Base-by-base conservation (phyloP, 2,113 vertebrate species). In the Erythrocercus mccallii region DNA sequence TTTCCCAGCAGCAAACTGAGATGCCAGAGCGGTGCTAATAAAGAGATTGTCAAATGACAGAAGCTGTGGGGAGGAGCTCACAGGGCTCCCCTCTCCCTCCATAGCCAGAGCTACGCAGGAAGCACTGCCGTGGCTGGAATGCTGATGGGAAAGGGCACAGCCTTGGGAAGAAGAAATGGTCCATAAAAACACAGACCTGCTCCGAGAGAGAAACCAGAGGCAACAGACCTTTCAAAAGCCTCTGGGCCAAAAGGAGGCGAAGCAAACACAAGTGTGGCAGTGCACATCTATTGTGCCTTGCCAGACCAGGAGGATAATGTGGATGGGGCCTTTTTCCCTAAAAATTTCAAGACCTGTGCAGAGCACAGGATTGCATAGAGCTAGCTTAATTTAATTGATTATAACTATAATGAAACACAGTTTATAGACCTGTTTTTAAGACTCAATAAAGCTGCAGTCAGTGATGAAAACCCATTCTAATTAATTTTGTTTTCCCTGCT, bases 251-350 rank as follows among this genome's bases (percentile, higher is more conserved):
- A 48, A 54, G 40, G 50, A 53, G 81, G 33, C 66, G 60, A 57
- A 65, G 33, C 22, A 31, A 54, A 17, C 1, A 1, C n/a, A 8
- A 57, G 27, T 8, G 25, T 11, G 38, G 45, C 62, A 73, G 7
- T 0, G 2, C 11, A 48, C 3, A 0, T 11, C 40, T 13, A 1
- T 17, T 47, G 21, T 37, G n/a, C 45, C 25, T 64, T 73, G 33
- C 20, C 58, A 73, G 12, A 45, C 40, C n/a, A 57, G 33, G 2
- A 57, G n/a, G 31, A 3, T 12, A 18, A 61, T 13, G 42, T 51
- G 50, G 14, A 45, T 45, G 25, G 10, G 14, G 27, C 6, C 6
- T 24, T 64, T 77, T 28, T 20, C 4, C 45, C 38, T 12, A 20
- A 68, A 50, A n/a, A 23, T 18, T 8, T 51, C 38, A 54, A 10